Evolutionary conservation across 2,888 invertebrate species (phyloP), one percentile per base, ranked within the genome.

Genomic region (Nephrotoma flavescens): DNA sequence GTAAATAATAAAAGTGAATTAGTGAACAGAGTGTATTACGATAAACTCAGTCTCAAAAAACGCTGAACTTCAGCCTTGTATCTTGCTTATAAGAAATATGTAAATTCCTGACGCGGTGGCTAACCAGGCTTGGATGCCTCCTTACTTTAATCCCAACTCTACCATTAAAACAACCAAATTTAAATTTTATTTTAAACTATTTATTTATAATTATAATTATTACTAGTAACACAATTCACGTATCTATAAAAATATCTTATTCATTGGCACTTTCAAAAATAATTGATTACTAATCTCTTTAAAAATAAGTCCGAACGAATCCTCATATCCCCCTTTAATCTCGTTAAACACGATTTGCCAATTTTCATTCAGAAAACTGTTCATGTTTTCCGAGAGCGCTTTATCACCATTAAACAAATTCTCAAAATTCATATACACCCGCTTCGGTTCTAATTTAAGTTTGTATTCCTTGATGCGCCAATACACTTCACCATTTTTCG

Each of bases 381-480:
- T 95, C 94, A 95, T 94, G 88, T 94, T 93, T 41, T 94, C 93
- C 42, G 95, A 94, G 0, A 95, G 91, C 0, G 92, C 88, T 88
- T 92, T 92, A 89, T 95, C 94, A 0, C 94, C 94, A 86, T 93
- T 92, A 90, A 94, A 96, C 0, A 96, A 92, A 89, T 96, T 95
- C 45, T 94, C 93, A 89, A 96, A 96, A 87, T 94, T 89, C 88
- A 94, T 92, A 2, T 91, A 89, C 0, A 95, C 94, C 42, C 91
- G 92, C 88, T 94, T 92, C 0, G 96, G 95, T 0, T 92, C 90
- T 89, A 96, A 93, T 86, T 93, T 93, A 1, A 95, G 93, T 0
- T 91, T 92, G 90, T 95, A 96, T 83, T 94, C 94, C 57, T 92
- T 92, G 3, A 95, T 91, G 89, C 93, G 94, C 93, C 95, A 93